These are phyloP conservation scores for Brienomyrus brachyistius DNA, from an alignment of 2,113 vertebrate genomes.

Conservation along the genomic window DNA sequence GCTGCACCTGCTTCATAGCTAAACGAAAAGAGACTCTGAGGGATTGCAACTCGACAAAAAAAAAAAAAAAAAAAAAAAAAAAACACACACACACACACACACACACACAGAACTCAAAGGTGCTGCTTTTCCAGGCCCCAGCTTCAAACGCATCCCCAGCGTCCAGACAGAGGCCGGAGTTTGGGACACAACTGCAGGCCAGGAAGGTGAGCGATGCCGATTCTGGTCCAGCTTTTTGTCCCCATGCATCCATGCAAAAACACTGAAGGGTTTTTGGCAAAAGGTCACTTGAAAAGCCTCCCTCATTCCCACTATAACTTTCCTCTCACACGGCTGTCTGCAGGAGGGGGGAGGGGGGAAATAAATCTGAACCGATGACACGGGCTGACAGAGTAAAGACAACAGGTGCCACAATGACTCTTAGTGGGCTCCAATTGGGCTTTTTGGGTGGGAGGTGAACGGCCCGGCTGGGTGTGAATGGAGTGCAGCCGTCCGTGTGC, in stretches of 20 bases:
- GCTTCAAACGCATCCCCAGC: background rate
- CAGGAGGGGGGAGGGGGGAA: constrained; percentile 36
- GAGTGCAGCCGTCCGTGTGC: background rate
- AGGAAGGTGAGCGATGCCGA: background rate
- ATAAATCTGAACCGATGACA: constrained; percentile 52
- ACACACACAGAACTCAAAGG: constrained; percentile 21
- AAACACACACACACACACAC: too few species aligned
- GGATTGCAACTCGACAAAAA: constrained; percentile 13
- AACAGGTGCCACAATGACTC: constrained; percentile 58
- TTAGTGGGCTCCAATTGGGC: constrained; percentile 41
- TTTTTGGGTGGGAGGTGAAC: constrained; percentile 37
- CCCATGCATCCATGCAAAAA: background rate
- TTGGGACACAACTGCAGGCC: background rate
- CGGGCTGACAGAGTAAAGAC: constrained; percentile 37
- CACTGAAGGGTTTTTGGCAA: background rate
- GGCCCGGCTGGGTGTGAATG: constrained; percentile 31
- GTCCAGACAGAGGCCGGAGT: background rate
- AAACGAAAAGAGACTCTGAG: background rate
- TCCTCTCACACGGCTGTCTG: background rate
- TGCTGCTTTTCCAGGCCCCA: background rate
- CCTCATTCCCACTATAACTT: background rate
- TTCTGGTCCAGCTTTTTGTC: background rate
- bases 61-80: too few species aligned
- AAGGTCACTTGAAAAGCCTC: background rate
- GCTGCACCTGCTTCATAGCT: constrained; percentile 7